A percentile compares a stretch with the other conserved stretches of the same genome.
phyloP scores from a whole-genome alignment of 2,888 invertebrate genomes.

The Eupithecia insigniata region DNA sequence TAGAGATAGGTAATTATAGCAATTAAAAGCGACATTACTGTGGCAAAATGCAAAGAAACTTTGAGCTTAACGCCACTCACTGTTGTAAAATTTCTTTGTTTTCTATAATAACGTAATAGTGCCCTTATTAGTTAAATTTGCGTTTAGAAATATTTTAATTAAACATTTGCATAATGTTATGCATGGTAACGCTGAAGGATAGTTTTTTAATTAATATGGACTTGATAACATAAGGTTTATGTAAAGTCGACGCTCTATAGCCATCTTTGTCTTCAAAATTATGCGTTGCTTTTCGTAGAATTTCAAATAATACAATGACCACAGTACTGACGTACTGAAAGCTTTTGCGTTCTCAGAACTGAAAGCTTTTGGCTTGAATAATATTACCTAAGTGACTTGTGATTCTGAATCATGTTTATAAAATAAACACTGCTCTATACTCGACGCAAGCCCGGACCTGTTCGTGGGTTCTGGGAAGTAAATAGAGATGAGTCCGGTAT shows the following conservation, averaged over 20 bases:
- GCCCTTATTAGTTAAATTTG: background rate
- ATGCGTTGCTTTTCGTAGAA: conserved; percentile 15
- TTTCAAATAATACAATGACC: conserved; percentile 21
- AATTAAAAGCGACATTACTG: no score
- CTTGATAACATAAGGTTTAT: background rate
- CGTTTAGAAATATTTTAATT: conserved; percentile 22
- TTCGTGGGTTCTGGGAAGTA: background rate
- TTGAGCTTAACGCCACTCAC: no score
- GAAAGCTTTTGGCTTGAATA: conserved; percentile 26
- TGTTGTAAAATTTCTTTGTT: background rate
- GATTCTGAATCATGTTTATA: conserved; percentile 32
- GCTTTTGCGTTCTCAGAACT: conserved; percentile 35
- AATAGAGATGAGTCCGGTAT: no score
- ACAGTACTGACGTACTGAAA: no score
- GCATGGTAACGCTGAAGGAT: background rate
- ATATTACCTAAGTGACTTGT: conserved; percentile 32
- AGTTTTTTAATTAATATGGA: conserved; percentile 4
- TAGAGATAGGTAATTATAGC: no score
- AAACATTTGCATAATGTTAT: conserved; percentile 33
- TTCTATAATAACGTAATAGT: background rate
- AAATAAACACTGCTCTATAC: conserved; percentile 12
- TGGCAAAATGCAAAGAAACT: no score
- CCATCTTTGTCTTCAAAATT: conserved; percentile 4
- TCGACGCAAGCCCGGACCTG: background rate
- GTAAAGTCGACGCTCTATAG: background rate